phyloP scores from a whole-genome alignment of 2,888 invertebrate genomes.

The Heliconius cydno region DNA sequence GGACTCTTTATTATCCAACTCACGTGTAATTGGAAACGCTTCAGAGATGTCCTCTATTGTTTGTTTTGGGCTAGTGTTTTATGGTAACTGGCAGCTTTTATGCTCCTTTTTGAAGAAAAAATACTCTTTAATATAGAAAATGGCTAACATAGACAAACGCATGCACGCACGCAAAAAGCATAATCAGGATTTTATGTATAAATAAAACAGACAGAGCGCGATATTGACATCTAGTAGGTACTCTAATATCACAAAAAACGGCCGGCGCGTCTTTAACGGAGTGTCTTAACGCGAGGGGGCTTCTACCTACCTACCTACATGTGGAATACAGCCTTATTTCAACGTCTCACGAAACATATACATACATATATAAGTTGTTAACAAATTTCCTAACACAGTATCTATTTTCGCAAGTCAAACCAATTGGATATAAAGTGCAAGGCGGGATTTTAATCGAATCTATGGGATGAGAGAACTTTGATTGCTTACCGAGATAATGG shows the following conservation, averaged over 20 bases:
- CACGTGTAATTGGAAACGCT: conserved; percentile 64
- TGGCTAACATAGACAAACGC: background rate
- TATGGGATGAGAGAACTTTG: conserved; percentile 51
- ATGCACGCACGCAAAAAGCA: too few species aligned
- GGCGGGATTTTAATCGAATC: conserved; percentile 54
- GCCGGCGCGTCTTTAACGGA: too few species aligned
- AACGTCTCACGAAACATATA: too few species aligned
- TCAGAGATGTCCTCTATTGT: conserved; percentile 27
- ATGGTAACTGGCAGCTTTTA: conserved; percentile 9
- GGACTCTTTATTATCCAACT: conserved; percentile 68
- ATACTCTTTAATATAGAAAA: background rate
- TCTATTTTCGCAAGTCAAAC: conserved; percentile 39
- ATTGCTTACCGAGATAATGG: conserved; percentile 55
- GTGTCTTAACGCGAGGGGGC: too few species aligned
- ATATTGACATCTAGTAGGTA: too few species aligned
- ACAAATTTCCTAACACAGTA: background rate
- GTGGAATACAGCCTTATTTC: too few species aligned
- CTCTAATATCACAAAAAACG: too few species aligned
- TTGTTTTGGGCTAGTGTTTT: conserved; percentile 26
- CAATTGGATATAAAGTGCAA: conserved; percentile 50
- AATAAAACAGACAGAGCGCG: too few species aligned
- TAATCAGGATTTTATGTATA: too few species aligned
- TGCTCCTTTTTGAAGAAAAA: background rate
- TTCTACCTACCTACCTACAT: too few species aligned
- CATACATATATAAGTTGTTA: background rate